A percentile compares a stretch with the other conserved stretches of the same genome.
Evolutionary conservation across 64 coral and sea anemone species (phyloP).

Genomic region (Trachythela sp.): DNA sequence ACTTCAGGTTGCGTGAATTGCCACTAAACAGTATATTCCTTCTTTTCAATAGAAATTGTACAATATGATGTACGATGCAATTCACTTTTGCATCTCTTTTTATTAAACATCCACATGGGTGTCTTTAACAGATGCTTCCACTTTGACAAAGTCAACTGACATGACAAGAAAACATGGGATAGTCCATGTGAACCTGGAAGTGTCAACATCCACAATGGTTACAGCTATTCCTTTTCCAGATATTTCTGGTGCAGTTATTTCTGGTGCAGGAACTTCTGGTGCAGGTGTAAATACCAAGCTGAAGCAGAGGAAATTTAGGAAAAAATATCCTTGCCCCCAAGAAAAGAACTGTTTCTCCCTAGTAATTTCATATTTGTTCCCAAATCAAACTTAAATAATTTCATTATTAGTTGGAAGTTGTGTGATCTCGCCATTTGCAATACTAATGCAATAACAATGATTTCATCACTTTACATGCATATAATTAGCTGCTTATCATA

Average conservation of each 20-base stretch:
- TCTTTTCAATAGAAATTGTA: not conserved
- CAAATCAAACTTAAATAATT: too few species aligned
- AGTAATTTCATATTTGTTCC: not conserved
- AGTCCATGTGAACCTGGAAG: not conserved
- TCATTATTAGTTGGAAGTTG: too few species aligned
- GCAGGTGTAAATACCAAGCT: not conserved
- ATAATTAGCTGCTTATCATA: not conserved
- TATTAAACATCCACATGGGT: not conserved
- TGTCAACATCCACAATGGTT: not conserved
- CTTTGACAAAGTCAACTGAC: not conserved
- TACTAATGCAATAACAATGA: not conserved
- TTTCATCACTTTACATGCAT: not conserved
- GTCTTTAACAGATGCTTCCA: not conserved
- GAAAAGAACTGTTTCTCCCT: not conserved
- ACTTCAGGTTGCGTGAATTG: not conserved
- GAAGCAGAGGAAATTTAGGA: too few species aligned
- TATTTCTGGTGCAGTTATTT: not conserved
- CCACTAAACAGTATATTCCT: not conserved
- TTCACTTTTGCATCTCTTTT: not conserved
- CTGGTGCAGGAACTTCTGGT: not conserved
- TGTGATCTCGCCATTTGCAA: too few species aligned
- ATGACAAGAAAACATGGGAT: slow-evolving; percentile 3
- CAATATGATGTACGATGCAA: not conserved
- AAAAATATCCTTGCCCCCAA: too few species aligned
- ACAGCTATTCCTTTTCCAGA: not conserved